phyloP scores from a whole-genome alignment of 2,888 invertebrate species.

The Synergus japonicus region DNA sequence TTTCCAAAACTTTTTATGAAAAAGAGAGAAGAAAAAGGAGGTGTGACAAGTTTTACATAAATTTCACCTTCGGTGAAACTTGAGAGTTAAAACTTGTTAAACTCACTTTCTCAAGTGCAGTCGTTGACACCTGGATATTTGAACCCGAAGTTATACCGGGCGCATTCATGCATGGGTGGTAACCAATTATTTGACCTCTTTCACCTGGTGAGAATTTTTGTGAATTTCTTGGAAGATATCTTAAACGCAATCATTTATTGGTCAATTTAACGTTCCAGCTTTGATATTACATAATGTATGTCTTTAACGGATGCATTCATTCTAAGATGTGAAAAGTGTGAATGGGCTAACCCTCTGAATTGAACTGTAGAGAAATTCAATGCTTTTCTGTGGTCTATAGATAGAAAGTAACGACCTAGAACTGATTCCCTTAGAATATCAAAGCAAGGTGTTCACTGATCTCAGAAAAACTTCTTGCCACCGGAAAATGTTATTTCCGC shows the following conservation, averaged over 20 bases:
- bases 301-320: background rate
- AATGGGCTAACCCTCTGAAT: constrained; percentile 12
- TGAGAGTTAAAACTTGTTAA: constrained; percentile 38
- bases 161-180: constrained; percentile 10
- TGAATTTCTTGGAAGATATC: too few relatives aligned
- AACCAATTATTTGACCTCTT: background rate
- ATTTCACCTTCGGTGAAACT: constrained; percentile 38
- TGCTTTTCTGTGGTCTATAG: constrained; percentile 13
- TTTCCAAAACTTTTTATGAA: constrained; percentile 6
- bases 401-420: constrained; percentile 24
- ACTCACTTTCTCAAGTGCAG: constrained; percentile 38
- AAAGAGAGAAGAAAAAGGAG: constrained; percentile 9
- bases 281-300: background rate
- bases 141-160: constrained; percentile 8
- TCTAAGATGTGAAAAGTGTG: background rate
- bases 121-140: constrained; percentile 36
- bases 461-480: constrained; percentile 14
- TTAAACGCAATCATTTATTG: background rate
- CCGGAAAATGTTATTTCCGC: background rate
- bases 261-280: background rate
- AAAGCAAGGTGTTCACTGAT: constrained; percentile 7
- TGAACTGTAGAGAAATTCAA: constrained; percentile 9
- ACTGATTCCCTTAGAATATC: constrained; percentile 15
- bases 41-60: constrained; percentile 39
- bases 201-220: background rate